phyloP scores from a whole-genome alignment of 2,888 invertebrate species.

The Amitus sp. region DNA sequence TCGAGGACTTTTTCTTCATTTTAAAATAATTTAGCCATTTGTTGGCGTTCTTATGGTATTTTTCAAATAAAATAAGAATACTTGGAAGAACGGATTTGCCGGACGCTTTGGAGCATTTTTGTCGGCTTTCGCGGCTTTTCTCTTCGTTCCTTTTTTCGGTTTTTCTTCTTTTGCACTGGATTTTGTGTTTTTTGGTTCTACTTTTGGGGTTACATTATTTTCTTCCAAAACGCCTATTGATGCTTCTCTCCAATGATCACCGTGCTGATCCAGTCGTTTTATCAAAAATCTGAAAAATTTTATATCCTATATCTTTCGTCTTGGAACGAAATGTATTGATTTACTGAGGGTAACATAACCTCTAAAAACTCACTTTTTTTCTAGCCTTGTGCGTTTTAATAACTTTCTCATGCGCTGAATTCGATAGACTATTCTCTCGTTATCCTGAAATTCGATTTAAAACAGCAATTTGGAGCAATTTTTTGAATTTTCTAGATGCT shows the following conservation, averaged over 20 bases:
- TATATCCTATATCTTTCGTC: too few relatives aligned
- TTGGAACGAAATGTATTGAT: too few relatives aligned
- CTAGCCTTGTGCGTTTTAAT: constrained; percentile 74
- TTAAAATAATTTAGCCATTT: too few relatives aligned
- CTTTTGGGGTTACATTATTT: constrained; percentile 56
- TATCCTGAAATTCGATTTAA: constrained; percentile 70
- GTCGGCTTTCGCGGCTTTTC: constrained; percentile 73
- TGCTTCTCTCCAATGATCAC: constrained; percentile 75
- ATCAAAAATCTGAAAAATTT: constrained; percentile 75
- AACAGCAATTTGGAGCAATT: too few relatives aligned
- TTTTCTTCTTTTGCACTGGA: constrained; percentile 56
- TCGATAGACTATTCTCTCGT: constrained; percentile 76
- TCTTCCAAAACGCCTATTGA: constrained; percentile 69
- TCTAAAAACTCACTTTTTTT: constrained; percentile 68
- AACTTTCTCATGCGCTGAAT: constrained; percentile 79
- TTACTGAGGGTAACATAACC: too few relatives aligned
- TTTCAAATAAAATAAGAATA: too few relatives aligned
- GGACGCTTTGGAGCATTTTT: constrained; percentile 83
- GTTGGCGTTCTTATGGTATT: too few relatives aligned
- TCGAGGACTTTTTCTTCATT: too few relatives aligned
- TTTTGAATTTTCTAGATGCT: too few relatives aligned
- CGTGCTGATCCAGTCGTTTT: constrained; percentile 75
- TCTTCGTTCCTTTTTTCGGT: constrained; percentile 69
- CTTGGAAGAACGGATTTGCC: constrained; percentile 84
- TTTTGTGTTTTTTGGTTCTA: constrained; percentile 50